Evolutionary conservation across 2,888 invertebrate species (phyloP).

Genomic region (Latrodectus elegans): DNA sequence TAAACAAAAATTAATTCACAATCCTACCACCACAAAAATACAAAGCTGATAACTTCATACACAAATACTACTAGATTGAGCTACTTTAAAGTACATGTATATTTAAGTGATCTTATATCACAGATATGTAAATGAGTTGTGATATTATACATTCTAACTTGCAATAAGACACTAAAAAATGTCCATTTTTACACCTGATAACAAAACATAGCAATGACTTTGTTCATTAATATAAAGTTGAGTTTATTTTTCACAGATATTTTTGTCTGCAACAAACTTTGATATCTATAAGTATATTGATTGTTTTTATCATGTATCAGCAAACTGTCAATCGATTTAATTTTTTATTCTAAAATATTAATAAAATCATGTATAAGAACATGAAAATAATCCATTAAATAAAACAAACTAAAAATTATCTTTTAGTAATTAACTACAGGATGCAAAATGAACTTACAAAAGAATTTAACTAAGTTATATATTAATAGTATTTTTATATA

Average conservation of each 20-base stretch:
- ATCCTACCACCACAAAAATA: conserved; percentile 27
- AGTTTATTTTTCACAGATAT: background rate
- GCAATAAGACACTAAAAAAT: background rate
- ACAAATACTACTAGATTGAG: conserved; percentile 29
- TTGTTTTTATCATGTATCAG: too few relatives aligned
- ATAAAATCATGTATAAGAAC: too few relatives aligned
- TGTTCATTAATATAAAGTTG: background rate
- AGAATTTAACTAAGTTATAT: too few relatives aligned
- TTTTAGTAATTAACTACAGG: too few relatives aligned
- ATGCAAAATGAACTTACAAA: too few relatives aligned
- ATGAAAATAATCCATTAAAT: too few relatives aligned
- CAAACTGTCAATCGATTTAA: too few relatives aligned
- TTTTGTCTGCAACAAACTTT: background rate
- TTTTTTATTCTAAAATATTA: too few relatives aligned
- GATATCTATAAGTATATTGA: too few relatives aligned
- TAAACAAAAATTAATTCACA: conserved; percentile 16
- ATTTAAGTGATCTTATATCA: conserved; percentile 44
- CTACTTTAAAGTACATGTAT: conserved; percentile 17
- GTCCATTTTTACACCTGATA: background rate
- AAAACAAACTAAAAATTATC: too few relatives aligned
- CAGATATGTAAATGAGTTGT: conserved; percentile 49
- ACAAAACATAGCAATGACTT: background rate
- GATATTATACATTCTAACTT: background rate
- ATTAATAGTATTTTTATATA: too few relatives aligned
- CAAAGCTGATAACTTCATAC: conserved; percentile 28